Conservation (phyloP, 2,888 invertebrate species). For the Hydropsyche betteni region DNA sequence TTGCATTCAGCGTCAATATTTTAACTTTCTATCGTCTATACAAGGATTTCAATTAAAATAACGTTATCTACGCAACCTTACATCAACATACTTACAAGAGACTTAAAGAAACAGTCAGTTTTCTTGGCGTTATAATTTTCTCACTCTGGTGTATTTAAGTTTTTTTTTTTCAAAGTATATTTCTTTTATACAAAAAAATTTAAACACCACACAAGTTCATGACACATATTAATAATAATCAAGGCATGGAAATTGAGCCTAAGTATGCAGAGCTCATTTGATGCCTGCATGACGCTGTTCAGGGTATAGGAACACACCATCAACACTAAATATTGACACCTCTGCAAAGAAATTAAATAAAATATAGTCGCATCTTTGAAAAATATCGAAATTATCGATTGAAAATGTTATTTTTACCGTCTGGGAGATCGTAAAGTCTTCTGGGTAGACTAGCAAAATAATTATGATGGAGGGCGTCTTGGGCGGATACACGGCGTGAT, state of each 20-base stretch:
- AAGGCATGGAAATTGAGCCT: conserved; percentile 45
- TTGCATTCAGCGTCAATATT: conserved; percentile 35
- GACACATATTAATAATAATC: conserved; percentile 43
- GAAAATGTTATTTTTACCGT: conserved; percentile 75
- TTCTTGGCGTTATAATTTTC: conserved; percentile 49
- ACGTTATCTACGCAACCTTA: conserved; percentile 44
- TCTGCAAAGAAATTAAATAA: conserved; percentile 72
- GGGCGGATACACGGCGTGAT: conserved; percentile 84
- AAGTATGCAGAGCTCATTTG: conserved; percentile 58
- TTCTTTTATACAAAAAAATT: conserved; percentile 47
- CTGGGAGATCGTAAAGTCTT: conserved; percentile 89
- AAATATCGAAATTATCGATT: background rate
- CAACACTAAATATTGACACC: conserved; percentile 94
- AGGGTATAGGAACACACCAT: conserved; percentile 86
- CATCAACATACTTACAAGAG: conserved; percentile 47
- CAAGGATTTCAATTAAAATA: conserved; percentile 39
- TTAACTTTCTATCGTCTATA: conserved; percentile 22
- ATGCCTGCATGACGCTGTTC: conserved; percentile 74
- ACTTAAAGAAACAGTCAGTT: conserved; percentile 48
- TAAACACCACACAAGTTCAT: conserved; percentile 45
- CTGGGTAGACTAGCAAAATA: conserved; percentile 93
- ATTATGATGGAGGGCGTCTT: conserved; percentile 84
- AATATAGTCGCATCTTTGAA: conserved; percentile 16
- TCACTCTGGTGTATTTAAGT: conserved; percentile 45
- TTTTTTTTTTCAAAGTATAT: conserved; percentile 43